Conservation (phyloP, 2,888 invertebrate species). For the Tetragonula carbonaria region DNA sequence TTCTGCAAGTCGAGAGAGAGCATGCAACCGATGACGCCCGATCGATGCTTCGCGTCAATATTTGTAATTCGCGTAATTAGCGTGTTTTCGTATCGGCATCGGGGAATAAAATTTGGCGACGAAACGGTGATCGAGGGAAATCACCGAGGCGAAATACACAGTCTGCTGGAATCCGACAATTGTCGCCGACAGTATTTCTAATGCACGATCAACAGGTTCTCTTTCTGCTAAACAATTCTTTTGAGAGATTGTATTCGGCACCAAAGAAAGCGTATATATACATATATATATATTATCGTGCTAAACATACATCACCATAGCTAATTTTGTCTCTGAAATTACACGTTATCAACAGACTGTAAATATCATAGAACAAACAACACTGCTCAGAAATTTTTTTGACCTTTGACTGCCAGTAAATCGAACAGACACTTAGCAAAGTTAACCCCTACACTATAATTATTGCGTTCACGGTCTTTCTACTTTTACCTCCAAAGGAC, state of each 20-base stretch:
- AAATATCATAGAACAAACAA: neutral
- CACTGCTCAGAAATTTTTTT: neutral
- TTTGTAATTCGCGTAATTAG: slow-evolving; percentile 1
- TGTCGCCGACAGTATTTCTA: slow-evolving; percentile 12
- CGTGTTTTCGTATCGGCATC: slow-evolving; percentile 29
- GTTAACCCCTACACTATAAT: neutral
- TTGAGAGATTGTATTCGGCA: neutral
- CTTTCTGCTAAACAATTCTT: slow-evolving; percentile 30
- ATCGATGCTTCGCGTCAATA: slow-evolving; percentile 4
- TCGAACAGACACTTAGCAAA: neutral
- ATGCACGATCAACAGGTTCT: slow-evolving; percentile 51
- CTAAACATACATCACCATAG: neutral
- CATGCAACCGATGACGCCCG: neutral
- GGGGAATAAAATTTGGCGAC: slow-evolving; percentile 43
- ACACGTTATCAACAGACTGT: too few species aligned
- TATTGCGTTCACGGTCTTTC: neutral
- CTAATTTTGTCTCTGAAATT: neutral
- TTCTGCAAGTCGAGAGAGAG: slow-evolving; percentile 9
- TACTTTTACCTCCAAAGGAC: neutral
- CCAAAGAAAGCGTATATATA: neutral
- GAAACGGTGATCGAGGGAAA: neutral
- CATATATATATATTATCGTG: neutral
- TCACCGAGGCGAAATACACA: neutral
- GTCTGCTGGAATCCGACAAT: neutral
- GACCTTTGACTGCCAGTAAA: neutral